These are phyloP conservation scores for Melipona bicolor DNA, from an alignment of 2,888 invertebrate species.

Conservation along the genomic window DNA sequence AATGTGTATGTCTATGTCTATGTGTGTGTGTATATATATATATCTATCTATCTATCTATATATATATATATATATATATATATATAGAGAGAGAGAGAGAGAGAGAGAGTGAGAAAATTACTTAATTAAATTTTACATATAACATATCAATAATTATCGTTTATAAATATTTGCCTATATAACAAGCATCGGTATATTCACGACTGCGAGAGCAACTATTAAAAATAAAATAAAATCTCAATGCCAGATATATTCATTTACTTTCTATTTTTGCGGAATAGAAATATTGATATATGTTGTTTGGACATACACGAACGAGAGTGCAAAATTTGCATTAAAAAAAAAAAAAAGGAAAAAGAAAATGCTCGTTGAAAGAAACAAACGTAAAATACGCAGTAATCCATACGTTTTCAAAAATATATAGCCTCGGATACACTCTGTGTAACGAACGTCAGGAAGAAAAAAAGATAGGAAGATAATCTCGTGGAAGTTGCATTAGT, in stretches of 20 bases:
- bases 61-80: not conserved
- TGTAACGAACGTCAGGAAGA: not conserved
- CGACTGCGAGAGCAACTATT: not conserved
- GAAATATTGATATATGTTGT: not conserved
- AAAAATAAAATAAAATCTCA: slow-evolving; percentile 21
- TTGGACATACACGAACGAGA: not conserved
- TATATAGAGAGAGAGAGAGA: no score
- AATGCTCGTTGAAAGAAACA: not conserved
- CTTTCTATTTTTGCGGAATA: not conserved
- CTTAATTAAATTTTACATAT: slow-evolving; percentile 3
- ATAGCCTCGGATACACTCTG: not conserved
- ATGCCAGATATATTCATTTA: not conserved
- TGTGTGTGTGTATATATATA: not conserved
- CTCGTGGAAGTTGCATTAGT: not conserved
- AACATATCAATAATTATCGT: slow-evolving; percentile 9
- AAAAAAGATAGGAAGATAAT: slow-evolving; percentile 3
- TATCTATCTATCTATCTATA: no score
- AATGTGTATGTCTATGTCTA: not conserved
- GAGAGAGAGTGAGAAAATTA: not conserved
- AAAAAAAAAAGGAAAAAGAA: not conserved
- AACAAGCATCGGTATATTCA: not conserved
- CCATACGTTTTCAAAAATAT: not conserved
- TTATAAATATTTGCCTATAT: not conserved
- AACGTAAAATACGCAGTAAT: not conserved
- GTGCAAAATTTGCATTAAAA: not conserved